These are phyloP conservation scores for Limnodromus scolopaceus DNA, from an alignment of 2,797 vertebrate genomes.

Conservation along the genomic window DNA sequence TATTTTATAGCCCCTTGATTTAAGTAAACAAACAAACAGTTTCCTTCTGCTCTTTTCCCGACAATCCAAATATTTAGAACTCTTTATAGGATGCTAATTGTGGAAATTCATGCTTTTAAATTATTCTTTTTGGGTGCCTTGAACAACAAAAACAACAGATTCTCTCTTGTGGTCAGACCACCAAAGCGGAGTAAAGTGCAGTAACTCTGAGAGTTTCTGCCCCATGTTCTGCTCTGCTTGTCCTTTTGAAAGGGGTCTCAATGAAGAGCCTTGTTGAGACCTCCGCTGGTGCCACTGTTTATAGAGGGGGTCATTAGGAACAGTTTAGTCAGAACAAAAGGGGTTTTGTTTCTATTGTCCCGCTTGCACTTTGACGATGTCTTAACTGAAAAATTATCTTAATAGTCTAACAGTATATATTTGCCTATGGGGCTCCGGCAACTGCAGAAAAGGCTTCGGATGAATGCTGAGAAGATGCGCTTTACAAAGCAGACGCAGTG, in stretches of 20 bases:
- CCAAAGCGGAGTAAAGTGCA: conserved; percentile 72
- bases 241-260: conserved; percentile 88
- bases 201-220: conserved; percentile 61
- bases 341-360: conserved; percentile 93
- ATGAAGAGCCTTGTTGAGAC: conserved; percentile 86
- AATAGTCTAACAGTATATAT: conserved; percentile 65
- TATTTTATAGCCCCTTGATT: conserved; percentile 13
- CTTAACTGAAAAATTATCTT: conserved; percentile 80
- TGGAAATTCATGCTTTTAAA: conserved; percentile 57
- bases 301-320: conserved; percentile 90
- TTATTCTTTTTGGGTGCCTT: conserved; percentile 35
- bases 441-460: conserved; percentile 44
- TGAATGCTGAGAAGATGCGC: conserved; percentile 64
- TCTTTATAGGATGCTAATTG: conserved; percentile 57
- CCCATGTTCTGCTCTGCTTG: conserved; percentile 82
- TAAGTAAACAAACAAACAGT: conserved; percentile 36
- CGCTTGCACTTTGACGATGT: conserved; percentile 81
- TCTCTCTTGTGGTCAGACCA: conserved; percentile 72
- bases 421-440: conserved; percentile 42
- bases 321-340: conserved; percentile 93
- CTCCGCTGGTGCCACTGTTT: conserved; percentile 87
- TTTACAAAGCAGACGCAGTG: conserved; percentile 44
- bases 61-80: conserved; percentile 40
- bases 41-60: conserved; percentile 32
- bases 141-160: conserved; percentile 69